Evolutionary conservation across 2,113 vertebrate species (phyloP).

Genomic region (Gymnarchus niloticus): DNA sequence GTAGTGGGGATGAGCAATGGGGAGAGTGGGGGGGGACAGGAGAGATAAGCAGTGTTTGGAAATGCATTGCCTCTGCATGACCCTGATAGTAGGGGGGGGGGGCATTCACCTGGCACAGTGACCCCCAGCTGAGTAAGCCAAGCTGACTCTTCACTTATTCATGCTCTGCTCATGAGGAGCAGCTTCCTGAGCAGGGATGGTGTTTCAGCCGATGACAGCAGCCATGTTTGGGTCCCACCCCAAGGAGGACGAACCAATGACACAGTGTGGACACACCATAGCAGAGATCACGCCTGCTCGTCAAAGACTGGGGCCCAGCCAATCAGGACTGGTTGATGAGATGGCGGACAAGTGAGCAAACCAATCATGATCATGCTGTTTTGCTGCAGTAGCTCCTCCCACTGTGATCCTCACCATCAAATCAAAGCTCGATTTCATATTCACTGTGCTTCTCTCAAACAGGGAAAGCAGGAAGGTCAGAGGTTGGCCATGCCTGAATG

Average conservation of each 20-base stretch:
- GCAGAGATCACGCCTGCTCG: neutral
- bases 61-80: neutral
- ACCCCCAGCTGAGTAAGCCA: conserved; percentile 11
- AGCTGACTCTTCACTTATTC: conserved; percentile 37
- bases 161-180: conserved; percentile 20
- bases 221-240: conserved; percentile 1
- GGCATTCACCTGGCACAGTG: neutral
- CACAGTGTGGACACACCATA: neutral
- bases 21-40: too few relatives aligned
- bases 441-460: neutral
- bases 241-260: too few relatives aligned
- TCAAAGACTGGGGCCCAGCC: neutral
- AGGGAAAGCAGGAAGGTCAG: too few relatives aligned
- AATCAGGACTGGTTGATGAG: neutral
- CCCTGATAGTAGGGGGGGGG: neutral
- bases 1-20: too few relatives aligned
- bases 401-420: neutral
- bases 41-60: neutral
- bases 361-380: neutral
- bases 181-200: conserved; percentile 37
- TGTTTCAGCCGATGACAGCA: conserved; percentile 42
- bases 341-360: neutral
- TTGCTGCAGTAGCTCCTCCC: neutral
- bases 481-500: too few relatives aligned
- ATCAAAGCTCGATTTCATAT: neutral